Conservation (phyloP, 2,888 invertebrate species). For the Cephus rjabovi region DNA sequence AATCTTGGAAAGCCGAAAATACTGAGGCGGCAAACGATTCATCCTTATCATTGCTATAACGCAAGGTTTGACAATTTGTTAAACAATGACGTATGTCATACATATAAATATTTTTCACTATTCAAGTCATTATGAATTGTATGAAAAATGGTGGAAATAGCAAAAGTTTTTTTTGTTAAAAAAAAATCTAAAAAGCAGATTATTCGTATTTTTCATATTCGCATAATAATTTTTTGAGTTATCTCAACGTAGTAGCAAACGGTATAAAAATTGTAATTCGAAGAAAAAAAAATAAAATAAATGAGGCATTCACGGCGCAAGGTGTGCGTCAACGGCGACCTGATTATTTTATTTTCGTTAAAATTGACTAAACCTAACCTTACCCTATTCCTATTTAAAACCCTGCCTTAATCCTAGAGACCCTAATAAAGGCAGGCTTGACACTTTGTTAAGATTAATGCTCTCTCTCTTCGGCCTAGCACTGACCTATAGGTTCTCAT, state of each 20-base stretch:
- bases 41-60: neutral
- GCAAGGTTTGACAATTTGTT: no score
- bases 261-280: no score
- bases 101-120: no score
- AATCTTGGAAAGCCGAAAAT: neutral
- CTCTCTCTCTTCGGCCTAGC: conserved; percentile 26
- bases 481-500: conserved; percentile 32
- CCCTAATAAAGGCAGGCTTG: neutral
- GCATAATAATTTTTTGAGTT: no score
- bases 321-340: neutral
- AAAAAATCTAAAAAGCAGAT: neutral
- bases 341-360: neutral
- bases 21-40: neutral
- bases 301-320: neutral
- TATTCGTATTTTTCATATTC: neutral
- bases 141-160: no score
- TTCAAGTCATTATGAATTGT: no score
- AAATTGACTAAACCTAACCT: neutral
- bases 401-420: neutral
- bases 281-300: neutral
- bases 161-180: neutral
- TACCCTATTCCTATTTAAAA: neutral
- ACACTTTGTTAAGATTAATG: neutral
- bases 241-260: no score
- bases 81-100: no score